Percentiles rank a stretch among this genome's conserved stretches.
phyloP scores from a whole-genome alignment of 2,113 vertebrate genomes.

The Sturnira hondurensis region DNA sequence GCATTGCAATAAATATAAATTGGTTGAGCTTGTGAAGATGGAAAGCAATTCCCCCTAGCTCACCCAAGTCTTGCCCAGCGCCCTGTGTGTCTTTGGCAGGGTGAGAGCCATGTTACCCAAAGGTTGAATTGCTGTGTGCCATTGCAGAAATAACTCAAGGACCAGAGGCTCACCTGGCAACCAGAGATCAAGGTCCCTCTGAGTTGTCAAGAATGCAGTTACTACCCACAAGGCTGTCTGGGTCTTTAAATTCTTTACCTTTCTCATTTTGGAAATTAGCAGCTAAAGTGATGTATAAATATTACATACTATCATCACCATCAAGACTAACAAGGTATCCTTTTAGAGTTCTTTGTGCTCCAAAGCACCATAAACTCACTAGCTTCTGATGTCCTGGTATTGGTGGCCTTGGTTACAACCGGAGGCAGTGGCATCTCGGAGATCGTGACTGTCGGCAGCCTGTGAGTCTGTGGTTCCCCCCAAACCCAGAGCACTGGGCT shows the following conservation, averaged over 20 bases:
- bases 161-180: not conserved
- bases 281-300: not conserved
- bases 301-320: not conserved
- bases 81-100: not conserved
- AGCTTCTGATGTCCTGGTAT: not conserved
- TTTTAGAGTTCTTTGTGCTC: not conserved
- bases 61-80: not conserved
- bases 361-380: not conserved
- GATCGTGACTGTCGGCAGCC: fast-evolving
- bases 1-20: not conserved
- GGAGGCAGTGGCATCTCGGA: not conserved
- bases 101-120: not conserved
- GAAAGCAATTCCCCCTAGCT: not conserved
- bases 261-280: slow-evolving; percentile 18
- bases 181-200: not conserved
- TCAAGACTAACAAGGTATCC: not conserved
- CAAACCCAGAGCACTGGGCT: not conserved
- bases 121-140: not conserved
- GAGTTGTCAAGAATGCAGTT: not conserved
- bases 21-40: not conserved
- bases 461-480: too few relatives aligned
- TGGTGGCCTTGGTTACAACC: not conserved
- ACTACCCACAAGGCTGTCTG: not conserved
- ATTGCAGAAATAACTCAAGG: not conserved
- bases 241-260: not conserved